phyloP scores from a whole-genome alignment of 37 sponge, comb jelly and placozoan genomes.

The Spongilla lacustris region DNA sequence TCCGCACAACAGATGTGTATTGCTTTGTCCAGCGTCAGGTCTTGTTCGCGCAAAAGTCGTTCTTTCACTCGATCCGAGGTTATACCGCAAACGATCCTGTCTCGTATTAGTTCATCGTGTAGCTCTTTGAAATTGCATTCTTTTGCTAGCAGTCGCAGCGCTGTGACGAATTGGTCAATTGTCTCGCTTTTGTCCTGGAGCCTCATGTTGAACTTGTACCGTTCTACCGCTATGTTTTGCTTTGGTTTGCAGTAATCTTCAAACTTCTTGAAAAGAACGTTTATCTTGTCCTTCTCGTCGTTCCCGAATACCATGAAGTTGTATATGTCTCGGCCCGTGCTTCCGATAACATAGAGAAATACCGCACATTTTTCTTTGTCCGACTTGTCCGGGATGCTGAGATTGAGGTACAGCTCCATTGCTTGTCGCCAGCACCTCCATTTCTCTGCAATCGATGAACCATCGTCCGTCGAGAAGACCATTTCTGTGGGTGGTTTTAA shows the following conservation, averaged over 20 bases:
- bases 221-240: constrained; percentile 2
- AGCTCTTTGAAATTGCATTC: background rate
- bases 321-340: constrained; percentile 5
- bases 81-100: constrained; percentile 4
- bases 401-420: background rate
- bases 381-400: background rate
- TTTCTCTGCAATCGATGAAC: background rate
- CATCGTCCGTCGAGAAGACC: background rate
- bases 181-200: constrained; percentile 1
- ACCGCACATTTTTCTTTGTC: background rate
- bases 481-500: constrained; percentile 8
- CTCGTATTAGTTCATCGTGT: constrained; percentile 11
- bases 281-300: constrained; percentile 4
- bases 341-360: background rate
- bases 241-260: constrained; percentile 10
- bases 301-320: background rate
- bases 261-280: background rate
- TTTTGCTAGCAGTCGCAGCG: constrained; percentile 6
- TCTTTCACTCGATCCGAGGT: background rate
- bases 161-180: constrained; percentile 3
- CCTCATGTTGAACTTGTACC: background rate
- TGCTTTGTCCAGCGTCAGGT: background rate
- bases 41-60: background rate
- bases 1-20: background rate
- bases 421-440: background rate